Base-by-base conservation (phyloP, 2,113 vertebrate genomes). In the Cololabis saira region DNA sequence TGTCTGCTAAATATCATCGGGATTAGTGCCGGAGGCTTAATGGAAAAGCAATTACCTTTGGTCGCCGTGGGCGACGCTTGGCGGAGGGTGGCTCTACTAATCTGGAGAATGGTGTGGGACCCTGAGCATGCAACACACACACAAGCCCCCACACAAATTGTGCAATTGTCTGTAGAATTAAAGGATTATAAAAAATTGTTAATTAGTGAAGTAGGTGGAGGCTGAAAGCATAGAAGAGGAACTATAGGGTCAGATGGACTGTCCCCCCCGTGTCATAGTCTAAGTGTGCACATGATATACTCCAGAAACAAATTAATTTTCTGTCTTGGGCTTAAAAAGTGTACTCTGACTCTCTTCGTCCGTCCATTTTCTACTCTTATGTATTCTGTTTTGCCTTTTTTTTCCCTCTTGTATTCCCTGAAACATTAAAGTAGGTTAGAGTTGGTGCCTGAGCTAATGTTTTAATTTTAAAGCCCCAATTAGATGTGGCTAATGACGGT, bases 41-140 rank as follows among this genome's bases (percentile, higher is more conserved):
- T 92, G 92, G 90, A 93, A 92, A 92, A 91, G 87, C 86, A 92
- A 91, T 93, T 90, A 90, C 87, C 87, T 90, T 81, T 80, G 76
- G 89, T 82, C 78, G 71, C 82, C 65, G 82, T 71, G 71, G 88
- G 81, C 27, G 57, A 80, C 53, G 77, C 64, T 65, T 54, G 67
- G 77, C 56, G 63, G 66, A 59, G 79, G 82, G 79, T 67, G 67
- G 75, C 70, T 87, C 30, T 0, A 58, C 82, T 89, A 87, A 90
- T 87, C 85, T 80, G 67, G 67, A 62, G 67, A 69, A 76, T 24
- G 73, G 78, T 58, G 82, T 69, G 69, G 80, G 75, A 85, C 69
- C 80, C 74, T 83, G 58, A 56, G 58, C 24, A 44, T 55, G 69
- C 65, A 58, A 53, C 30, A 30, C 64, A 44, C 82, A 54, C 42